These are phyloP conservation scores for Rotaria socialis DNA, from an alignment of 2,888 invertebrate species.

Conservation along the genomic window DNA sequence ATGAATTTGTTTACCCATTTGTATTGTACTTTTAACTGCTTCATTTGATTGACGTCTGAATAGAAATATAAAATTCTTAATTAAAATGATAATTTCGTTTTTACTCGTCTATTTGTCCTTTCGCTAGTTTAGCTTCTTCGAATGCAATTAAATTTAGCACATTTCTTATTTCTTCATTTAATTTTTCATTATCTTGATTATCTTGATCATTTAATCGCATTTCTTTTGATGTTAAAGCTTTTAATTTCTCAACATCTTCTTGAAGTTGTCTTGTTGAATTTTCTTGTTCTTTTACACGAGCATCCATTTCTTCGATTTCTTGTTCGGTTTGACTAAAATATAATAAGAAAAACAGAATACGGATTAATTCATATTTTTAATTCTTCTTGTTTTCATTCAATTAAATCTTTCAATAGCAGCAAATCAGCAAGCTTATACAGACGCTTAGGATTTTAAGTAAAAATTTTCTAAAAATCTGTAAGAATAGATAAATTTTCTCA, in stretches of 20 bases:
- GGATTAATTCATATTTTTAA: too few species aligned
- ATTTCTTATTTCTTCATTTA: not conserved
- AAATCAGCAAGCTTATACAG: constrained; percentile 6
- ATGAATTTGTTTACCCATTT: not conserved
- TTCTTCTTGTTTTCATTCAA: too few species aligned
- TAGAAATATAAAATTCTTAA: not conserved
- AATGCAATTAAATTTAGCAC: constrained; percentile 10
- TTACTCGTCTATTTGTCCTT: constrained; percentile 5
- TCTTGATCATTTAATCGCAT: not conserved
- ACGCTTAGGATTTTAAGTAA: not conserved
- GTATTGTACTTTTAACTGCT: not conserved
- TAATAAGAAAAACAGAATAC: not conserved
- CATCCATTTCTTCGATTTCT: not conserved
- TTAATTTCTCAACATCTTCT: not conserved
- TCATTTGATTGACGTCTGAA: not conserved
- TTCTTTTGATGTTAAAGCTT: not conserved
- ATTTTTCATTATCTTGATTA: not conserved
- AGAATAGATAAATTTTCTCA: not conserved
- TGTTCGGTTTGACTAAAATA: not conserved
- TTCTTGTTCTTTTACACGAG: not conserved
- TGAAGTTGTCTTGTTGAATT: not conserved
- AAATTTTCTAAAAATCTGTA: not conserved
- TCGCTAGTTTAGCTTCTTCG: not conserved
- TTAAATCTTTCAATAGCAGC: not conserved
- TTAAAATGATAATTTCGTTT: too few species aligned